Evolutionary conservation across 2,888 invertebrate species (phyloP).

Genomic region (Eulithis prunata): DNA sequence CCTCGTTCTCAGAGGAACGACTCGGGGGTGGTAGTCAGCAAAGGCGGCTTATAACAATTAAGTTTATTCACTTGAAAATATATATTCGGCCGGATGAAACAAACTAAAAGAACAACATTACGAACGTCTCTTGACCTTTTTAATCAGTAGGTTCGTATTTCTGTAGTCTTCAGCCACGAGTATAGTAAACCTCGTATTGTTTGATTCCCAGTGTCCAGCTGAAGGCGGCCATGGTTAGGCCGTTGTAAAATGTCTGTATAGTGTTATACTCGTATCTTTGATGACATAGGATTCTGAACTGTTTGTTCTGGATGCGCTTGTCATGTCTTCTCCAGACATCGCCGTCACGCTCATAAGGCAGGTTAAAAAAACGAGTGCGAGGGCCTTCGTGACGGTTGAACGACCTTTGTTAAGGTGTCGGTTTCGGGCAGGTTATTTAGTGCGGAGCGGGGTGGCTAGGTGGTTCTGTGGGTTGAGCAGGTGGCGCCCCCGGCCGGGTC

Average conservation of each 20-base stretch:
- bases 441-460: conserved; percentile 58
- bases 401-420: conserved; percentile 83
- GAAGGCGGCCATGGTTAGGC: not conserved
- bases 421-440: conserved; percentile 84
- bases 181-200: not conserved
- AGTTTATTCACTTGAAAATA: conserved; percentile 78
- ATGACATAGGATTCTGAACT: not conserved
- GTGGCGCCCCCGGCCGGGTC: conserved; percentile 65
- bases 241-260: not conserved
- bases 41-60: conserved; percentile 83
- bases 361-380: conserved; percentile 60
- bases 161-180: not conserved
- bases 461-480: conserved; percentile 50
- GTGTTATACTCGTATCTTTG: not conserved
- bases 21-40: conserved; percentile 69
- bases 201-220: not conserved
- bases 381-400: conserved; percentile 78
- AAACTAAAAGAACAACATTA: conserved; percentile 11
- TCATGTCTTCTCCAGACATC: conserved; percentile 15
- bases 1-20: conserved; percentile 60
- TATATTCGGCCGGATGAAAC: conserved; percentile 57
- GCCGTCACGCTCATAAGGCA: conserved; percentile 31
- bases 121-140: not conserved
- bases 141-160: not conserved
- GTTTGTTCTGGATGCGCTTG: not conserved